Conservation (phyloP, 2,888 invertebrate species). For the Netelia melanura region DNA sequence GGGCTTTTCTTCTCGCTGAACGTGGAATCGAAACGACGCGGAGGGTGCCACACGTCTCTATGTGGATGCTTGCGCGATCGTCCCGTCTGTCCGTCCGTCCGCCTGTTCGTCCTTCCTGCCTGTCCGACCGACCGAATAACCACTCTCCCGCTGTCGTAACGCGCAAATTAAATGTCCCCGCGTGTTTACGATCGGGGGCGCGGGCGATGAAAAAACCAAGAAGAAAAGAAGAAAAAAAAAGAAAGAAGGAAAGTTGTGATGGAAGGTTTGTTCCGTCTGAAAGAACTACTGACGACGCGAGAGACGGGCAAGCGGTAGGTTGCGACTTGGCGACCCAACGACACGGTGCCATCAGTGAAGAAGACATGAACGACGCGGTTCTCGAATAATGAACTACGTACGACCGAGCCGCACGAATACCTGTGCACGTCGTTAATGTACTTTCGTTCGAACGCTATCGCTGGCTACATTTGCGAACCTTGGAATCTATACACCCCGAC, state of each 20-base stretch:
- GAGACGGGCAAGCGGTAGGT: not conserved
- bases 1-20: slow-evolving; percentile 19
- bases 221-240: too few relatives aligned
- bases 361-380: not conserved
- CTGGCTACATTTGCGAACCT: too few relatives aligned
- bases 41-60: slow-evolving; percentile 3
- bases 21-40: slow-evolving; percentile 21
- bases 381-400: slow-evolving; percentile 7
- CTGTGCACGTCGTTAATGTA: not conserved
- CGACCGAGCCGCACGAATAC: not conserved
- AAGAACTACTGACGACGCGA: not conserved
- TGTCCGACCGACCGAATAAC: slow-evolving; percentile 10
- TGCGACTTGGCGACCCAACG: not conserved
- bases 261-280: slow-evolving; percentile 1
- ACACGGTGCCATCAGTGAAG: not conserved
- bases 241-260: not conserved
- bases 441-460: not conserved
- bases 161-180: slow-evolving; percentile 68
- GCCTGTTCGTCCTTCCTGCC: not conserved
- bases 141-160: slow-evolving; percentile 56
- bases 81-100: not conserved
- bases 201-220: slow-evolving; percentile 27
- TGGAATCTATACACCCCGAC: too few relatives aligned
- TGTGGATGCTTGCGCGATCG: slow-evolving; percentile 13
- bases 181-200: slow-evolving; percentile 66